Conservation (phyloP, 2,888 invertebrate genomes). For the Tineola bisselliella region DNA sequence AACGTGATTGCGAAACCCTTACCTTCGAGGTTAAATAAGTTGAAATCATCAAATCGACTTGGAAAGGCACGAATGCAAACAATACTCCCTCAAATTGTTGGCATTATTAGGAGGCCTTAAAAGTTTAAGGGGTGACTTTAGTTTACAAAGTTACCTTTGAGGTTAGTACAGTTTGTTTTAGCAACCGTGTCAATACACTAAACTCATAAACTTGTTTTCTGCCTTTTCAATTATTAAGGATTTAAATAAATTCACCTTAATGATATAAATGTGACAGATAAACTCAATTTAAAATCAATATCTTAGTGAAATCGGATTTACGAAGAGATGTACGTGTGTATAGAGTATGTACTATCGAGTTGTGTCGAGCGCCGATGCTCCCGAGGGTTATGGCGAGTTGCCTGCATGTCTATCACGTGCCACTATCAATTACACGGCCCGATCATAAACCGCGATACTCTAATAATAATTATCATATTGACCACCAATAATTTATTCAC, state of each 20-base stretch:
- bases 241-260: background rate
- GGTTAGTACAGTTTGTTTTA: conserved; percentile 56
- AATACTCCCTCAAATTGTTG: conserved; percentile 61
- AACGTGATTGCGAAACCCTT: conserved; percentile 7
- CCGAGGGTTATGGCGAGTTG: conserved; percentile 6
- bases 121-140: conserved; percentile 56
- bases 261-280: conserved; percentile 5
- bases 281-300: conserved; percentile 6
- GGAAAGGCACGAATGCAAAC: conserved; percentile 58
- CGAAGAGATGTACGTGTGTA: background rate
- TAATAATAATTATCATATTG: background rate
- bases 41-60: conserved; percentile 66
- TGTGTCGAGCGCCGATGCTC: background rate
- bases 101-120: conserved; percentile 63
- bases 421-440: conserved; percentile 54
- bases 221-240: background rate
- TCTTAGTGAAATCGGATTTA: background rate
- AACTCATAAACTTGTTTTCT: conserved; percentile 1
- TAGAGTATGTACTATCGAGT: background rate
- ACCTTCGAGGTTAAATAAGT: conserved; percentile 35
- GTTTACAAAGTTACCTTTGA: conserved; percentile 59
- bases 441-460: conserved; percentile 26
- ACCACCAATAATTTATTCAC: background rate
- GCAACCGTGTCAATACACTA: conserved; percentile 47
- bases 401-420: conserved; percentile 56